Conservation (phyloP, 2,888 invertebrate genomes). For the Drosophila rubida region DNA sequence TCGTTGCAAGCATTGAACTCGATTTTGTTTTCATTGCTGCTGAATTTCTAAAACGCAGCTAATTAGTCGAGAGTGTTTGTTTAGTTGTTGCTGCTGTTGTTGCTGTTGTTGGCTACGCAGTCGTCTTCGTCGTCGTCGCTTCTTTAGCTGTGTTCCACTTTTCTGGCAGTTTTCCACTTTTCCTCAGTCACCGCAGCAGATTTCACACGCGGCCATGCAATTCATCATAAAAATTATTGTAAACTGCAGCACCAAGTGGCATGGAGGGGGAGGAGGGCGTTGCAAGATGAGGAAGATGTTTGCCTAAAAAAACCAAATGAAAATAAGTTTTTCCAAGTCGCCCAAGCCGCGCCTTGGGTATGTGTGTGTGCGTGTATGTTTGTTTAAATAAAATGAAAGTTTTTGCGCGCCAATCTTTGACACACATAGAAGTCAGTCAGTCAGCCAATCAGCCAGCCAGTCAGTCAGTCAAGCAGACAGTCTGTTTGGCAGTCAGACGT, state of each 20-base stretch:
- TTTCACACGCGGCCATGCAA: slow-evolving; percentile 81
- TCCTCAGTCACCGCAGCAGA: slow-evolving; percentile 67
- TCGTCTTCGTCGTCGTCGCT: slow-evolving; percentile 40
- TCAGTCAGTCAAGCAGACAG: slow-evolving; percentile 13
- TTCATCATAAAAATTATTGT: slow-evolving; percentile 80
- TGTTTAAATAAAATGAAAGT: slow-evolving; percentile 79
- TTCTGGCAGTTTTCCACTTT: slow-evolving; percentile 80
- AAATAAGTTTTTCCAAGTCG: slow-evolving; percentile 70
- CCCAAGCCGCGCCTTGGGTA: slow-evolving; percentile 69
- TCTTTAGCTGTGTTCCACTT: slow-evolving; percentile 78
- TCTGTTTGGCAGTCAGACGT: slow-evolving; percentile 41
- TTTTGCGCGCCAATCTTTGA: slow-evolving; percentile 75
- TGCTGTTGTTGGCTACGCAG: slow-evolving; percentile 50
- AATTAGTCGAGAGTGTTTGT: slow-evolving; percentile 79
- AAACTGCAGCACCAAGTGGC: slow-evolving; percentile 54
- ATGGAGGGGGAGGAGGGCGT: background rate
- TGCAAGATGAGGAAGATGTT: slow-evolving; percentile 40
- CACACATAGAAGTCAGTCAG: slow-evolving; percentile 63
- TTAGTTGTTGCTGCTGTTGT: slow-evolving; percentile 36
- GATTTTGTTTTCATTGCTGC: slow-evolving; percentile 81
- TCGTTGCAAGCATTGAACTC: slow-evolving; percentile 79
- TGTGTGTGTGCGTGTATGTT: slow-evolving; percentile 58
- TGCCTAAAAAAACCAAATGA: slow-evolving; percentile 51
- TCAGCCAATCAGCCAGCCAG: slow-evolving; percentile 19
- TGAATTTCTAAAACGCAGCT: slow-evolving; percentile 81